These are phyloP conservation scores for Thryonomys swinderianus DNA, from an alignment of 2,113 vertebrate genomes.

Conservation along the genomic window DNA sequence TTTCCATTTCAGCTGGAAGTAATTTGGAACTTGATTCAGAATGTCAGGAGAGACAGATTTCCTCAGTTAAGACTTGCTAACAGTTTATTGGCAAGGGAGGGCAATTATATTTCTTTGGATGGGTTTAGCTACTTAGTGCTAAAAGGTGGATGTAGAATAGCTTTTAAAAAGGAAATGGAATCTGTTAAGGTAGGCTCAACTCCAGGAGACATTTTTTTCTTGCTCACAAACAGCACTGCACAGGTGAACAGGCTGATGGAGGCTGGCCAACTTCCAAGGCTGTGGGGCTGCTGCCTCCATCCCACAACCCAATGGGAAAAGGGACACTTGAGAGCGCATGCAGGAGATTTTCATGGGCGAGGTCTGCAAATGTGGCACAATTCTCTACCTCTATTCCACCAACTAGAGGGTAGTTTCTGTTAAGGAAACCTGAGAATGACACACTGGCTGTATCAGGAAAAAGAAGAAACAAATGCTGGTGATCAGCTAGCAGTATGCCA, in stretches of 20 bases:
- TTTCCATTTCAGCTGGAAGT: constrained; percentile 72
- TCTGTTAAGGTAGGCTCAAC: neutral
- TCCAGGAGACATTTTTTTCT: neutral
- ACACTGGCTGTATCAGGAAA: neutral
- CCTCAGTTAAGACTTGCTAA: constrained; percentile 65
- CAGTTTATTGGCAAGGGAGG: constrained; percentile 60
- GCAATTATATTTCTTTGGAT: neutral
- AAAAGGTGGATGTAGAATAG: constrained; percentile 43
- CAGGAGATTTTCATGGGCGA: neutral
- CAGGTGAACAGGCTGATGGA: neutral
- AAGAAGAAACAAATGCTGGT: neutral
- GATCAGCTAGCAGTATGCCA: neutral
- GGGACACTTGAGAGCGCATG: neutral
- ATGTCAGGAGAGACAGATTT: constrained; percentile 54
- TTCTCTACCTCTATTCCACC: neutral
- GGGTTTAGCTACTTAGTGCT: constrained; percentile 31
- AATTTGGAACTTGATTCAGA: constrained; percentile 64
- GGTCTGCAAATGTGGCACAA: neutral
- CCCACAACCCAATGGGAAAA: neutral
- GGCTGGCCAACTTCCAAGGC: neutral
- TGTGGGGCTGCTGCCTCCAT: neutral
- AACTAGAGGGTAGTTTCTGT: neutral
- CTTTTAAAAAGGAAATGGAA: constrained; percentile 33
- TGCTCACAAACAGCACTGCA: neutral
- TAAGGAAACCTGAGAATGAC: neutral